phyloP scores from a whole-genome alignment of 2,113 vertebrate genomes.

The Nymphicus hollandicus region DNA sequence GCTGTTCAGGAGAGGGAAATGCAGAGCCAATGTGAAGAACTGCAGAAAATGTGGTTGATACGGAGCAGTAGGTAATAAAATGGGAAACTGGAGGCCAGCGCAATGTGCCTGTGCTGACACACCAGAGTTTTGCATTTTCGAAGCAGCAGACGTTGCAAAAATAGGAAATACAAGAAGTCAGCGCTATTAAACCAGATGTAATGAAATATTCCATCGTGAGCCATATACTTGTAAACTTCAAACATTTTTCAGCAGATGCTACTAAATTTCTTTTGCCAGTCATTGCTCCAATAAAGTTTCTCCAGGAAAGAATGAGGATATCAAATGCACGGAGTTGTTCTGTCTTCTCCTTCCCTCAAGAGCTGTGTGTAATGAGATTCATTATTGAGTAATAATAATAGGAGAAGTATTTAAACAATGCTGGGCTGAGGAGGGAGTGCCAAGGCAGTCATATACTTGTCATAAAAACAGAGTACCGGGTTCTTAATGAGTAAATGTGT shows the following conservation, averaged over 20 bases:
- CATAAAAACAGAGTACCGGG: background rate
- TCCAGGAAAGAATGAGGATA: background rate
- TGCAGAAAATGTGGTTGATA: background rate
- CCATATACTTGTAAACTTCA: conserved; percentile 16
- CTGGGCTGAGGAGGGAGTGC: background rate
- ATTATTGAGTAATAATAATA: background rate
- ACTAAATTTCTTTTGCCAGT: background rate
- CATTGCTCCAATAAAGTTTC: background rate
- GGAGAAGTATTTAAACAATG: background rate
- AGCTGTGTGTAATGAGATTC: background rate
- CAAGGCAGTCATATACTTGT: background rate
- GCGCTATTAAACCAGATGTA: background rate
- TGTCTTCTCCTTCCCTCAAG: background rate
- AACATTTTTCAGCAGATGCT: background rate
- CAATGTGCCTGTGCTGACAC: background rate
- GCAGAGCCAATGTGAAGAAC: background rate
- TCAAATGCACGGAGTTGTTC: background rate
- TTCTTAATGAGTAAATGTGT: background rate
- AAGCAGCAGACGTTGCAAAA: background rate
- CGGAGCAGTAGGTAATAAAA: background rate
- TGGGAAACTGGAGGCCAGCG: background rate
- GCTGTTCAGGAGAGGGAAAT: background rate
- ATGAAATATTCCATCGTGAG: background rate
- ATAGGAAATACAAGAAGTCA: conserved; percentile 4
- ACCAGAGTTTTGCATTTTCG: background rate